phyloP scores from a whole-genome alignment of 2,888 invertebrate genomes.

The Mesoligia furuncula region DNA sequence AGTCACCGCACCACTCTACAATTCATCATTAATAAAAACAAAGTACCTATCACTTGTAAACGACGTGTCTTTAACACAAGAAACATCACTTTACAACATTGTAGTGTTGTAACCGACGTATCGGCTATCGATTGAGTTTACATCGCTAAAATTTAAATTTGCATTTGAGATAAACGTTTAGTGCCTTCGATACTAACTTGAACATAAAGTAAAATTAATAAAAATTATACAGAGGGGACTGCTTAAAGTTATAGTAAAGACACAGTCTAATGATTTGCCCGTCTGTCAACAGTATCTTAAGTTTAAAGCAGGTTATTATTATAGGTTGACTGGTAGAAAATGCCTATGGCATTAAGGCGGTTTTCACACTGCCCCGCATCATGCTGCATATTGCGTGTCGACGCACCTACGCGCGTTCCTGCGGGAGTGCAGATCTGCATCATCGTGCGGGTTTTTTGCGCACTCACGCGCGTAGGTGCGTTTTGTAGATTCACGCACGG shows the following conservation, averaged over 20 bases:
- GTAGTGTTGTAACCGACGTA: conserved; percentile 24
- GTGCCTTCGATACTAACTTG: conserved; percentile 8
- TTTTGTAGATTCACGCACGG: too few relatives aligned
- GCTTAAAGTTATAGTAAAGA: not conserved
- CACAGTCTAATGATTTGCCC: not conserved
- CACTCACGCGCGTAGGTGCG: too few relatives aligned
- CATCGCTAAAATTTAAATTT: conserved; percentile 52
- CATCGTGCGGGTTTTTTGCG: too few relatives aligned
- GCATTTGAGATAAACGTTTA: conserved; percentile 49
- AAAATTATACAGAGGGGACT: not conserved
- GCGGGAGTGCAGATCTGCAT: too few relatives aligned
- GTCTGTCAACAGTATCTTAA: not conserved
- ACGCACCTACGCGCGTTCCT: too few relatives aligned
- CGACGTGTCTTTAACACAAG: not conserved
- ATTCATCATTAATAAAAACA: not conserved
- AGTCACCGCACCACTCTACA: not conserved
- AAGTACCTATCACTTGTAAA: not conserved
- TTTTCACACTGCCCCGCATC: too few relatives aligned
- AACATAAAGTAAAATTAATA: not conserved
- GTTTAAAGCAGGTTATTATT: not conserved
- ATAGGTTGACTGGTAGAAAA: too few relatives aligned
- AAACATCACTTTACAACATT: conserved; percentile 17
- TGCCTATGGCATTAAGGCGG: too few relatives aligned
- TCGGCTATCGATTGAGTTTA: conserved; percentile 30
- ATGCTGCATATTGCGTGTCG: too few relatives aligned